These are phyloP conservation scores for Cryptoblepharus egeriae DNA, from an alignment of 2,797 vertebrate genomes.

Conservation along the genomic window DNA sequence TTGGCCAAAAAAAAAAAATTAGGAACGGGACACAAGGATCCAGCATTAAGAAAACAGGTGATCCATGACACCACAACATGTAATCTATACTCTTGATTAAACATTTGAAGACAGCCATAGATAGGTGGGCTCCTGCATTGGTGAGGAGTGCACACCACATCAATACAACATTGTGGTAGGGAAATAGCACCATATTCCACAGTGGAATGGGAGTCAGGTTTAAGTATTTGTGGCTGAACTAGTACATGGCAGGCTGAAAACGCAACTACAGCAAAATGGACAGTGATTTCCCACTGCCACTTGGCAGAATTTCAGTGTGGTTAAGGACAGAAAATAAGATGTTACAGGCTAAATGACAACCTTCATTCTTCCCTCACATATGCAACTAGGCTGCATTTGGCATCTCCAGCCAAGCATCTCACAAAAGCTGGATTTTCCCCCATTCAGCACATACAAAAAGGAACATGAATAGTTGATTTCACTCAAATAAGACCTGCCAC, in stretches of 20 bases:
- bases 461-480: background rate
- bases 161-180: background rate
- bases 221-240: background rate
- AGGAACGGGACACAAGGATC: accelerated
- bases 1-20: accelerated
- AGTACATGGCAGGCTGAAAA: background rate
- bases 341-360: background rate
- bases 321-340: background rate
- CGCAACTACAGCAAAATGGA: background rate
- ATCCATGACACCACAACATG: accelerated
- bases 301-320: background rate
- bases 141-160: accelerated
- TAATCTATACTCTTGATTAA: accelerated
- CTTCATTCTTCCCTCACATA: background rate
- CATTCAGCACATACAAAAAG: background rate
- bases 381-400: background rate
- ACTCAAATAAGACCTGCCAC: background rate
- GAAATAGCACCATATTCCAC: constrained; percentile 16
- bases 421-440: background rate
- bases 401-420: background rate
- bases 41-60: accelerated
- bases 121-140: background rate
- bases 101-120: background rate
- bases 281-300: background rate
- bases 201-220: background rate